These are phyloP conservation scores for Epizoanthus fatuus DNA, from an alignment of 92 coral and sea anemone species.

Conservation along the genomic window DNA sequence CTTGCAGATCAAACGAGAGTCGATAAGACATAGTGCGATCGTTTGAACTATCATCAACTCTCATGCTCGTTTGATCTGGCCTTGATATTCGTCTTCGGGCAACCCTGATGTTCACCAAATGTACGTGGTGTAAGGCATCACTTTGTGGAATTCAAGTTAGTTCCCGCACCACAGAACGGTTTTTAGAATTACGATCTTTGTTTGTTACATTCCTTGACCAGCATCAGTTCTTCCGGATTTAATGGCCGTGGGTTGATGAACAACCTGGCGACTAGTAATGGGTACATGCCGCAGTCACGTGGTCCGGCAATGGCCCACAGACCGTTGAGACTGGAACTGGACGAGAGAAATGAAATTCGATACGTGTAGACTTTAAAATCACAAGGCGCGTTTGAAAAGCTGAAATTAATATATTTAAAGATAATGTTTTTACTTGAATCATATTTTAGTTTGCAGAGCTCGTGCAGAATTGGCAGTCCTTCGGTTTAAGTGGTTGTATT, in stretches of 20 bases:
- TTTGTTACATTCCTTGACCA: conserved; percentile 65
- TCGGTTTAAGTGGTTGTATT: too few species aligned
- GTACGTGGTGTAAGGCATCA: background rate
- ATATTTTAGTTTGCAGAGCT: background rate
- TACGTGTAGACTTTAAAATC: conserved; percentile 61
- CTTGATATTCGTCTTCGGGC: too few species aligned
- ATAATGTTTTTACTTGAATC: background rate
- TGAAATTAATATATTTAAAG: background rate
- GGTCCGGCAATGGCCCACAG: conserved; percentile 72
- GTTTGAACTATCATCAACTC: too few species aligned
- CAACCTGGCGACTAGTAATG: conserved; percentile 44
- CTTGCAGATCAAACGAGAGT: too few species aligned
- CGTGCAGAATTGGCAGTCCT: too few species aligned
- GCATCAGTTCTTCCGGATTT: conserved; percentile 56
- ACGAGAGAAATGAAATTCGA: conserved; percentile 86
- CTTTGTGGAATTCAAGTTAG: background rate
- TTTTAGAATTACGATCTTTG: background rate
- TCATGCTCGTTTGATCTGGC: too few species aligned
- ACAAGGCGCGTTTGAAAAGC: too few species aligned
- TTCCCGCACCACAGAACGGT: background rate
- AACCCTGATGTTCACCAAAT: background rate
- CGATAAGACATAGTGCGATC: too few species aligned
- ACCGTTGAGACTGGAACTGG: conserved; percentile 80
- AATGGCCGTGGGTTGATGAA: conserved; percentile 45
- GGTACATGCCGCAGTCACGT: conserved; percentile 48